Percentiles rank a stretch among this genome's conserved stretches.
Evolutionary conservation across 2,888 invertebrate genomes (phyloP).

Genomic region (Leptinotarsa haldemani): DNA sequence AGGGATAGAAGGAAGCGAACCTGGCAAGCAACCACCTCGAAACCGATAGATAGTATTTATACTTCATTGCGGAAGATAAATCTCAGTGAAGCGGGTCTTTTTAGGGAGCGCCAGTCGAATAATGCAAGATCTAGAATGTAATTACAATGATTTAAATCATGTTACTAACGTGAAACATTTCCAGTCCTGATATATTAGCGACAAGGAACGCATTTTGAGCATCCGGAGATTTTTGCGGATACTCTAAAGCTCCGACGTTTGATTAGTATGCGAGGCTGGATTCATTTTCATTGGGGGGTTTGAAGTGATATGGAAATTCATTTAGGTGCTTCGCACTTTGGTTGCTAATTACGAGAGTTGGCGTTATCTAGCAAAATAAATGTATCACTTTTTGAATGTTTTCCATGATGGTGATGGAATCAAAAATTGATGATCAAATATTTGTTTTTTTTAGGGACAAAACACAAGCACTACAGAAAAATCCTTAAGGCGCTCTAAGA

Average conservation of each 20-base stretch:
- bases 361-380: too few relatives aligned
- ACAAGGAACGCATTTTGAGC: constrained; percentile 27
- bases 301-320: not conserved
- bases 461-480: too few relatives aligned
- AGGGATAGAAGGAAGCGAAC: constrained; percentile 5
- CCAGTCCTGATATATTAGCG: constrained; percentile 31
- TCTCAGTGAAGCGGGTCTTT: constrained; percentile 39
- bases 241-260: not conserved
- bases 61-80: constrained; percentile 31
- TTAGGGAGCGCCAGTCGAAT: constrained; percentile 50
- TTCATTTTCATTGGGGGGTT: constrained; percentile 15
- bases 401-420: too few relatives aligned
- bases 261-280: not conserved
- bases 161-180: constrained; percentile 46
- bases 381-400: too few relatives aligned
- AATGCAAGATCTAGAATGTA: constrained; percentile 52
- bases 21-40: constrained; percentile 25
- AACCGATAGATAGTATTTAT: constrained; percentile 19
- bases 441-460: too few relatives aligned
- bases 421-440: too few relatives aligned
- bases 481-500: too few relatives aligned
- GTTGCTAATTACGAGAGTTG: not conserved
- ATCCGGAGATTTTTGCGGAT: constrained; percentile 22
- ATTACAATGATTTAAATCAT: constrained; percentile 56
- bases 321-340: not conserved